Conservation (phyloP, 1,140 invertebrate species). For the Antheraea mylitta region DNA sequence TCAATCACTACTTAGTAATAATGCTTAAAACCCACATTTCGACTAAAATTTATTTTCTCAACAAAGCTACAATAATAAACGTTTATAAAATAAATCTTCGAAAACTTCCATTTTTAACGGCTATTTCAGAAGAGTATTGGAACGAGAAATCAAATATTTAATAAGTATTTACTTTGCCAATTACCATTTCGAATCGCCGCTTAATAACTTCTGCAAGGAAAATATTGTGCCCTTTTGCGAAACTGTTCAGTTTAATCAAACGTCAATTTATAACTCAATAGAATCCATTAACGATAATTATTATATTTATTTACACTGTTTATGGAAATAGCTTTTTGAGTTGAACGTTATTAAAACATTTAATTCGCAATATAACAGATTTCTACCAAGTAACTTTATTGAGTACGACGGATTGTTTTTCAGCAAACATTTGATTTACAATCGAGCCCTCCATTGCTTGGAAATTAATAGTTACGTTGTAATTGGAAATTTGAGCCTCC, state of each 20-base stretch:
- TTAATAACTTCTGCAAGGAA: not conserved
- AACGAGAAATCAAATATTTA: conserved; percentile 3
- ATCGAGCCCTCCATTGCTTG: not conserved
- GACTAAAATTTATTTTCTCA: too few relatives aligned
- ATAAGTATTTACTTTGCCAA: conserved; percentile 1
- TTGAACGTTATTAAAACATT: not conserved
- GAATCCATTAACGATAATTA: not conserved
- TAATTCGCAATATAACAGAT: too few relatives aligned
- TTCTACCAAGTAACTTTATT: too few relatives aligned
- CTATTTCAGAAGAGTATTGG: not conserved
- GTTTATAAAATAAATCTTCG: too few relatives aligned
- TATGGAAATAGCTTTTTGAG: not conserved
- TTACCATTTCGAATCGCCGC: not conserved
- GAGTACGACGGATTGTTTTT: not conserved
- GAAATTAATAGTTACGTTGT: not conserved
- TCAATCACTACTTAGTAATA: too few relatives aligned
- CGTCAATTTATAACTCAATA: not conserved
- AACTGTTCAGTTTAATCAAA: not conserved
- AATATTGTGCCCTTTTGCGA: not conserved
- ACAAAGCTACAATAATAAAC: too few relatives aligned
- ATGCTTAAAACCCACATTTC: too few relatives aligned
- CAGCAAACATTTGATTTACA: not conserved
- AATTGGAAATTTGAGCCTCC: not conserved
- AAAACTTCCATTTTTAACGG: too few relatives aligned
- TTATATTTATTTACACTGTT: not conserved